These are phyloP conservation scores for Lepas anatifera DNA, from an alignment of 2,888 invertebrate species.

Conservation along the genomic window DNA sequence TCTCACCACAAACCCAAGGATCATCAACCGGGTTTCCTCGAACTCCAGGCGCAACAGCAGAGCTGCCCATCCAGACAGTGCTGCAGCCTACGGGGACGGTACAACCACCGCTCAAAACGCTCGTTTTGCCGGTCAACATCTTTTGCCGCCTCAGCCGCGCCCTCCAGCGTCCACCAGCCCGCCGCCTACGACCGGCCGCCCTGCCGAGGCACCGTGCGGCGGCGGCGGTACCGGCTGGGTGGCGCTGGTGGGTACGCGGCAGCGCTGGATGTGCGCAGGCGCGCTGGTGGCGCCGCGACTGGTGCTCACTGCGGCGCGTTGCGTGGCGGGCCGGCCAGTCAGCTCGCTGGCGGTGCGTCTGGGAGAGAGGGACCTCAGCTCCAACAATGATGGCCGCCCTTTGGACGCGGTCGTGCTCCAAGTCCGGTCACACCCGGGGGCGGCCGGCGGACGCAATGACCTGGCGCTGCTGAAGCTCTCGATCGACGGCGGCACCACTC, in stretches of 20 bases:
- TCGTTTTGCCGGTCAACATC: not conserved
- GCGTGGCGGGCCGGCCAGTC: not conserved
- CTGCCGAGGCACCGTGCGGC: not conserved
- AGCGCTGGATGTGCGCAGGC: not conserved
- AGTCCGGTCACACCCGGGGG: not conserved
- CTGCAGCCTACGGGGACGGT: too few relatives aligned
- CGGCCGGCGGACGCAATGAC: not conserved
- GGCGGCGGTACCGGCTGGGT: not conserved
- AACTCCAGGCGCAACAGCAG: too few relatives aligned
- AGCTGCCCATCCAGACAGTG: too few relatives aligned
- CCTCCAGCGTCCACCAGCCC: not conserved
- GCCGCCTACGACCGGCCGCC: not conserved
- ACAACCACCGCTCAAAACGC: too few relatives aligned
- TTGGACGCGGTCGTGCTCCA: not conserved
- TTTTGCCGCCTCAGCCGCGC: too few relatives aligned
- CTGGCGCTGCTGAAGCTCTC: not conserved
- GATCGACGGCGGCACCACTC: not conserved
- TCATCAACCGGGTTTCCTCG: too few relatives aligned
- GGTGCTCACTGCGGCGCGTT: not conserved
- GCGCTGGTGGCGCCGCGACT: not conserved
- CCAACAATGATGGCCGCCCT: not conserved
- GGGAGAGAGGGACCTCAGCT: not conserved
- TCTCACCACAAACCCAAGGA: too few relatives aligned
- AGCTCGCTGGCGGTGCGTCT: not conserved
- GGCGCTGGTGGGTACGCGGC: not conserved